Conservation (phyloP, 2,888 invertebrate species). For the Encarsia formosa region DNA sequence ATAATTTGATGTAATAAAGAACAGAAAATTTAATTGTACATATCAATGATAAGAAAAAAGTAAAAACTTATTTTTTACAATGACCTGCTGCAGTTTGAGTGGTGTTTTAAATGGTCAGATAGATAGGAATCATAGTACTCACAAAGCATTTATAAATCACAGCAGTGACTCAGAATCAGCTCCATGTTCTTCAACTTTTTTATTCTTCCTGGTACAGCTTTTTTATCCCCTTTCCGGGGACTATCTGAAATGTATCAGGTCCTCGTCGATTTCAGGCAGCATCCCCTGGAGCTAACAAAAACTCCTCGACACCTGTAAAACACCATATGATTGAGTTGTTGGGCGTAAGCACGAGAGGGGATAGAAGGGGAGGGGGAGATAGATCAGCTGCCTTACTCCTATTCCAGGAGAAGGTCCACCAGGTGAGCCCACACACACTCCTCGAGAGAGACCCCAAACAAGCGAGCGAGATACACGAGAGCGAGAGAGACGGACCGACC, state of each 20-base stretch:
- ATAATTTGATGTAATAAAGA: too few species aligned
- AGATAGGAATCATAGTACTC: too few species aligned
- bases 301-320: not conserved
- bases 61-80: too few species aligned
- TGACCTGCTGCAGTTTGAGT: too few species aligned
- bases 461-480: slow-evolving; percentile 1
- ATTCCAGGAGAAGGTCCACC: not conserved
- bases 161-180: slow-evolving; percentile 16
- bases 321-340: too few species aligned
- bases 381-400: too few species aligned
- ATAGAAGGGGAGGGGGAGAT: too few species aligned
- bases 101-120: too few species aligned
- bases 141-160: slow-evolving; percentile 29
- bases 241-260: slow-evolving; percentile 7
- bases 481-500: slow-evolving; percentile 12
- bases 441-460: too few species aligned
- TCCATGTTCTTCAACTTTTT: slow-evolving; percentile 20
- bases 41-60: too few species aligned
- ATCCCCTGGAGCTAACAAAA: slow-evolving; percentile 16
- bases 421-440: not conserved
- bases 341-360: too few species aligned
- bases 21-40: too few species aligned
- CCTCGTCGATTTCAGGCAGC: slow-evolving; percentile 9
- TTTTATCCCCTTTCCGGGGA: slow-evolving; percentile 3
- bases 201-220: not conserved